Base-by-base conservation (phyloP, 2,797 vertebrate genomes). In the Ibycter americanus region DNA sequence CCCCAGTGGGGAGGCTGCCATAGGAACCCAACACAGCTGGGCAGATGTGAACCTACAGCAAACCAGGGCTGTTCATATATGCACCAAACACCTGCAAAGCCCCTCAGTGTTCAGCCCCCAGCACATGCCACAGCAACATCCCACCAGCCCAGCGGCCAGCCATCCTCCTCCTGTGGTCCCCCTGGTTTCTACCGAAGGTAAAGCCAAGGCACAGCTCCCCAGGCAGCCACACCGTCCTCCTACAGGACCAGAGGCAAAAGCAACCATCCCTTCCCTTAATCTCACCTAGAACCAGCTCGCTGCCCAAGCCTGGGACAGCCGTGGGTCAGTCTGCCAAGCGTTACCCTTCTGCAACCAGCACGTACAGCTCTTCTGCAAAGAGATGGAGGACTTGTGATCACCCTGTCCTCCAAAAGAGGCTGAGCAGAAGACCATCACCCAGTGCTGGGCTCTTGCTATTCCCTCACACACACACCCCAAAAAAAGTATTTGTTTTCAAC, bases 261-360 rank as follows among this genome's bases (percentile, higher is more conserved):
- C 0, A 32, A 74, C 20, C 49, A 40, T 6, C 40, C 16, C 32
- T 32, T 8, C 72, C 44, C 42, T 34, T 15, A 3, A 11, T 18
- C 12, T 52, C 27, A 25, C 34, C 56, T 9, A 31, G 61, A 47
- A 59, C 1, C 67, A 65, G 56, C 23, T 58, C 12, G 1, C 31
- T 72, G 68, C 55, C 58, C 11, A 7, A n/a, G 27, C 52, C 71
- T 25, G 8, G 36, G 62, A 36, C 49, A 78, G 44, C 29, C 55
- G 13, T 0, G 0, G 72, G 27, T 54, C n/a, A n/a, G n/a, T n/a
- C n/a, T n/a, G n/a, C n/a, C 56, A 44, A 31, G n/a, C 12, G 1
- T 15, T 1, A 13, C 34, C 46, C 46, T 73, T 42, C 70, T 36
- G 15, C 74, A 54, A 4, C 11, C 42, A 77, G 46, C 59, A 31